These are phyloP conservation scores for Megaceryle maxima DNA, from an alignment of 2,113 vertebrate species.

Conservation along the genomic window DNA sequence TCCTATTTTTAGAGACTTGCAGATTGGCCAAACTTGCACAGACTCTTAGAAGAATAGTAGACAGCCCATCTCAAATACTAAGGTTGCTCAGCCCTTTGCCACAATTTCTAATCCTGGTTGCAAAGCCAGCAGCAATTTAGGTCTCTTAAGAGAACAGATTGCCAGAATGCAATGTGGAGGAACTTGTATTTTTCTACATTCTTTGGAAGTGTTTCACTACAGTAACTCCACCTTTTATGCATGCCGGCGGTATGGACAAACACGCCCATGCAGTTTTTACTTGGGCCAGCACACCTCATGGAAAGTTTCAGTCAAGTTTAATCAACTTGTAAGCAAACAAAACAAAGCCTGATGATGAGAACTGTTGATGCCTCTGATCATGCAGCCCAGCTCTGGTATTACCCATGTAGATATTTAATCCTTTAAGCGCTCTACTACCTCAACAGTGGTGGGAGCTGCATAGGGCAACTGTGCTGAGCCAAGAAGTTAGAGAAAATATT, in stretches of 20 bases:
- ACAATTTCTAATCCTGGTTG: not conserved
- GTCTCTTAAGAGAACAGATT: not conserved
- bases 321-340: not conserved
- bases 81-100: not conserved
- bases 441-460: not conserved
- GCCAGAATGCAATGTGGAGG: not conserved
- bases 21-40: not conserved
- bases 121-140: not conserved
- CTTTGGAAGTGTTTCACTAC: not conserved
- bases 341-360: not conserved
- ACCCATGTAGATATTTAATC: not conserved
- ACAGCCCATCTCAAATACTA: not conserved
- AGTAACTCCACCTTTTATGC: accelerated
- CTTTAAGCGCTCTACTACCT: not conserved
- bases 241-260: accelerated
- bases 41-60: not conserved
- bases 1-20: not conserved
- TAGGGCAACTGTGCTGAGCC: not conserved
- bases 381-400: not conserved
- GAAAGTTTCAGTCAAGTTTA: not conserved
- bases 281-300: not conserved
- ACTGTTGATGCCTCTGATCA: not conserved
- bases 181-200: not conserved
- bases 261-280: not conserved
- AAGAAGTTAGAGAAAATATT: not conserved